Percentiles rank a stretch among this genome's conserved stretches.
phyloP scores from a whole-genome alignment of 2,888 invertebrate genomes.

The Phrixothrix hirtus region DNA sequence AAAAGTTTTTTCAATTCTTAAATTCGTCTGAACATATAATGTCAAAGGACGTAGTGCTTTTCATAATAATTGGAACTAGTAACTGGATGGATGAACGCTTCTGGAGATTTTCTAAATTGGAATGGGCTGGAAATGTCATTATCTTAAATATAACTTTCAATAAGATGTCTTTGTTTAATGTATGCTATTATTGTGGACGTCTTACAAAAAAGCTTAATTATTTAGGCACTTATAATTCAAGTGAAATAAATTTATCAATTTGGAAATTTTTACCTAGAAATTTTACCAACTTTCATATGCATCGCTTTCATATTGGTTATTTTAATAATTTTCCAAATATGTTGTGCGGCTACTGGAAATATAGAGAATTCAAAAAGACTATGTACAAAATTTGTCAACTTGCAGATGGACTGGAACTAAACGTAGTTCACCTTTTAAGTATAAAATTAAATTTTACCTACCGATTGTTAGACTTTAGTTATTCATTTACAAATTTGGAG shows the following conservation, averaged over 20 bases:
- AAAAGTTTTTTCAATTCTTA: conserved; percentile 6
- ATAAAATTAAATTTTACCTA: conserved; percentile 32
- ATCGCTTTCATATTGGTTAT: conserved; percentile 28
- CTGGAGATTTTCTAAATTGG: conserved; percentile 18
- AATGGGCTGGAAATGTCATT: conserved; percentile 32
- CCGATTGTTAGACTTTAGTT: conserved; percentile 17
- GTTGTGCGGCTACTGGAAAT: conserved; percentile 13
- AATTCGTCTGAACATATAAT: not conserved
- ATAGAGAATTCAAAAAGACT: not conserved
- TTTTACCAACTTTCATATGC: conserved; percentile 27
- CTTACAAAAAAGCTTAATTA: conserved; percentile 2
- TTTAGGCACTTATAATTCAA: conserved; percentile 4
- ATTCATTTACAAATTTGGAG: not conserved
- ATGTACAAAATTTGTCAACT: conserved; percentile 15
- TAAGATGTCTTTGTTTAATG: conserved; percentile 12
- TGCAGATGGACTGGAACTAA: conserved; percentile 28
- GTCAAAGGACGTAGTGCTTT: conserved; percentile 4
- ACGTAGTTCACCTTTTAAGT: conserved; percentile 24
- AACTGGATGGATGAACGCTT: conserved; percentile 2
- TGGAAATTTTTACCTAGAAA: conserved; percentile 17
- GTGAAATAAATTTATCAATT: not conserved
- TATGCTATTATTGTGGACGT: conserved; percentile 30
- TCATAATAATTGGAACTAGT: not conserved
- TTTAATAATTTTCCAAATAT: conserved; percentile 30
- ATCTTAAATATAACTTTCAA: conserved; percentile 14